phyloP scores from a whole-genome alignment of 2,888 invertebrate species.

The Dorcus hopei region DNA sequence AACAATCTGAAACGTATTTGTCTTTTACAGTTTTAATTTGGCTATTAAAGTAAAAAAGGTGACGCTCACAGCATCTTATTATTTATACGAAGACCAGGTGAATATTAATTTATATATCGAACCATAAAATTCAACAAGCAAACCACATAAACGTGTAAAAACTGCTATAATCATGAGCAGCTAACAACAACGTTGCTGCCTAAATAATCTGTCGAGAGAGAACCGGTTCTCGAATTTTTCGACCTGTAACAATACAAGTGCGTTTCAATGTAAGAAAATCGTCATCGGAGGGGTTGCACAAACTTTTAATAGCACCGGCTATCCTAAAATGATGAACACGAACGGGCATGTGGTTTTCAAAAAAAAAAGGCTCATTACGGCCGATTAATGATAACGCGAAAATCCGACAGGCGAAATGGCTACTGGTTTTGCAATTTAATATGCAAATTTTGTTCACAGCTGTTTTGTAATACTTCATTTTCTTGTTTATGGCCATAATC shows the following conservation, averaged over 20 bases:
- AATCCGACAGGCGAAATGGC: conserved; percentile 28
- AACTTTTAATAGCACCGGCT: too few relatives aligned
- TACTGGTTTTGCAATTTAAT: conserved; percentile 32
- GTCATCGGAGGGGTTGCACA: not conserved
- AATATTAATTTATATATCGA: conserved; percentile 47
- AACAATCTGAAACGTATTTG: too few relatives aligned
- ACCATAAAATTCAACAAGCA: conserved; percentile 48
- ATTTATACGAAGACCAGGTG: conserved; percentile 31
- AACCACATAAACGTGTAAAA: conserved; percentile 50
- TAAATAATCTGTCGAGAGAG: conserved; percentile 47
- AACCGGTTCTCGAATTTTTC: conserved; percentile 33
- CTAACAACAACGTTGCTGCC: conserved; percentile 44
- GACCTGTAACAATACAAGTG: not conserved
- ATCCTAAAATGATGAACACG: too few relatives aligned
- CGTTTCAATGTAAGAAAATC: not conserved
- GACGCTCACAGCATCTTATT: conserved; percentile 15
- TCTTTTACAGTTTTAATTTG: conserved; percentile 6
- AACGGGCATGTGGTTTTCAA: too few relatives aligned
- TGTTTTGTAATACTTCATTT: not conserved
- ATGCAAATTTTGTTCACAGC: conserved; percentile 21
- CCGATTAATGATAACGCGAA: conserved; percentile 22
- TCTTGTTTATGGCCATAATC: too few relatives aligned
- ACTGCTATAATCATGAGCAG: conserved; percentile 50
- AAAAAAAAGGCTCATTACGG: too few relatives aligned
- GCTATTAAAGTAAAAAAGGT: conserved; percentile 14